These are phyloP conservation scores for Ectemnius cavifrons DNA, from an alignment of 2,888 invertebrate species.

Conservation along the genomic window DNA sequence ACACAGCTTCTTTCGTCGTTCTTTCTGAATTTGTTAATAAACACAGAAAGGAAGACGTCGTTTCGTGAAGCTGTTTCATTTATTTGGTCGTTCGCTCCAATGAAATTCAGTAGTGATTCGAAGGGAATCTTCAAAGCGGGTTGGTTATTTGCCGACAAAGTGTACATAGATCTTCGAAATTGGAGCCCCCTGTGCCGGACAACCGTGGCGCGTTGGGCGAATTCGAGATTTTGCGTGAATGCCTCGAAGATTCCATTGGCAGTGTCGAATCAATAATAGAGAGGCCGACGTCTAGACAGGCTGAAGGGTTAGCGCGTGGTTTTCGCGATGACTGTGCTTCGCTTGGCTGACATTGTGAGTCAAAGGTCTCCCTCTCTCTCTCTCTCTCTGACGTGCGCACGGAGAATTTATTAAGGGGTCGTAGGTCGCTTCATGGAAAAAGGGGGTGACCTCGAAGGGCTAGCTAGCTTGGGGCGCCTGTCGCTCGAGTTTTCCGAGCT, in stretches of 20 bases:
- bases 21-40: background rate
- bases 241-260: slow-evolving; percentile 66
- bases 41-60: background rate
- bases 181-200: slow-evolving; percentile 14
- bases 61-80: background rate
- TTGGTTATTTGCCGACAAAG: slow-evolving; percentile 9
- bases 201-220: slow-evolving; percentile 45
- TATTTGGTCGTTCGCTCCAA: background rate
- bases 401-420: slow-evolving; percentile 60
- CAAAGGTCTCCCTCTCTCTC: slow-evolving; percentile 57
- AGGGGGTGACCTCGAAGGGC: slow-evolving; percentile 37
- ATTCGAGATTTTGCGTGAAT: slow-evolving; percentile 63
- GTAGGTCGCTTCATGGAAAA: slow-evolving; percentile 33
- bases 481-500: slow-evolving; percentile 15
- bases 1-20: slow-evolving; percentile 1
- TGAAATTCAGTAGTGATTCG: background rate
- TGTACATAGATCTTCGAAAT: background rate
- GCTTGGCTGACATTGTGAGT: slow-evolving; percentile 55
- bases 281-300: slow-evolving; percentile 58
- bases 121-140: background rate
- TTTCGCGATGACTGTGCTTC: slow-evolving; percentile 54
- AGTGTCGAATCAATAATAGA: slow-evolving; percentile 67
- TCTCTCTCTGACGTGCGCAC: slow-evolving; percentile 28
- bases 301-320: slow-evolving; percentile 43
- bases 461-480: slow-evolving; percentile 23